Conservation (phyloP, 2,113 vertebrate species). For the Sturnira hondurensis region DNA sequence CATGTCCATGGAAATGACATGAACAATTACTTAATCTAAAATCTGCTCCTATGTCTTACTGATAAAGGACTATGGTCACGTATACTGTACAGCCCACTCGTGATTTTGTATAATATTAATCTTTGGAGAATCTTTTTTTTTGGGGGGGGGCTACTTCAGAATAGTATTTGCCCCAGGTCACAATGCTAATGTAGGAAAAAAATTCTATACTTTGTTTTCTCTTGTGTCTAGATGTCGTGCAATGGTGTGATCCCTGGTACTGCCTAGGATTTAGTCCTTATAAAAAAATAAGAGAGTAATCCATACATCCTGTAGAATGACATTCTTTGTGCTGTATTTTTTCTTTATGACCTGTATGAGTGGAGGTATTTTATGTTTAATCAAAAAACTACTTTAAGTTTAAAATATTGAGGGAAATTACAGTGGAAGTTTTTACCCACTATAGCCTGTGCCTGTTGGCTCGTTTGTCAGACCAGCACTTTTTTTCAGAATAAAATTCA, state of each 20-base stretch:
- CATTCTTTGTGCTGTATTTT: background rate
- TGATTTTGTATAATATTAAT: background rate
- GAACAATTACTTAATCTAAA: background rate
- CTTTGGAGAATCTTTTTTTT: background rate
- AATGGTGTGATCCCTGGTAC: background rate
- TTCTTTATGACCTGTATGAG: background rate
- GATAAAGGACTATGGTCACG: background rate
- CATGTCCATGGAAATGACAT: conserved; percentile 32
- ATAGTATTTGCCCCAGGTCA: background rate
- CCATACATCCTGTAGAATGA: background rate
- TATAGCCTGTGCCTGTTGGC: background rate
- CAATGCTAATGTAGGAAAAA: background rate
- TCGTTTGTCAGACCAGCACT: background rate
- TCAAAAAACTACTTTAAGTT: background rate
- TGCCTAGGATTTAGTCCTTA: background rate
- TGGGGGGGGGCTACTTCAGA: background rate
- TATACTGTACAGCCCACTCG: background rate
- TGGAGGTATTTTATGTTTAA: background rate
- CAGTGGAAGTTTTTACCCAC: background rate
- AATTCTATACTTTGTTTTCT: background rate
- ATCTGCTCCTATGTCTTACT: background rate
- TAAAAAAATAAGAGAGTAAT: background rate
- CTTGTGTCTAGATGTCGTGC: background rate
- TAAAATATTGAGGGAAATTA: background rate
- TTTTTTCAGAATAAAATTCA: background rate